Conservation (phyloP, 2,888 invertebrate species). For the Trichogramma evanescens region DNA sequence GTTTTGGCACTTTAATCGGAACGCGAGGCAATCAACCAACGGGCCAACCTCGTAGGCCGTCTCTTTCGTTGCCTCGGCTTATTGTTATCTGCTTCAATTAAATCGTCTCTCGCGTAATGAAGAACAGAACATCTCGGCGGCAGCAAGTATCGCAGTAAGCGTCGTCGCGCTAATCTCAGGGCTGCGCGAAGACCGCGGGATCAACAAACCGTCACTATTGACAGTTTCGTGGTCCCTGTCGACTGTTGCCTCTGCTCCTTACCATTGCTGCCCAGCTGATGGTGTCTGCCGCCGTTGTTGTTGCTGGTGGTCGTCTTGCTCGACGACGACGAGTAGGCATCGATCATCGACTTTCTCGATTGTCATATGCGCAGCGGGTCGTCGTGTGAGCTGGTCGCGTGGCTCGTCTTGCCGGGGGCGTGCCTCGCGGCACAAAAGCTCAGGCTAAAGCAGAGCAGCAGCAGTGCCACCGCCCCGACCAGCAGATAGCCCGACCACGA, state of each 20-base stretch:
- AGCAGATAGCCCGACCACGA: constrained; percentile 56
- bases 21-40: no score
- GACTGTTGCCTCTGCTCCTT: constrained; percentile 18
- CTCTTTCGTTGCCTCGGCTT: no score
- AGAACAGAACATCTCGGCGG: no score
- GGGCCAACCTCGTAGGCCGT: no score
- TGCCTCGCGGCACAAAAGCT: constrained; percentile 55
- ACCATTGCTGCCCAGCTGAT: no score
- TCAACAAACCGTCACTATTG: constrained; percentile 43
- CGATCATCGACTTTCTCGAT: constrained; percentile 40
- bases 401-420: constrained; percentile 46
- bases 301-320: not conserved
- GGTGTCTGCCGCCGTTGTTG: not conserved
- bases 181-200: constrained; percentile 12
- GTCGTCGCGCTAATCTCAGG: not conserved
- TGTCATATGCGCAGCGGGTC: constrained; percentile 43
- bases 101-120: no score
- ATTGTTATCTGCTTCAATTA: no score
- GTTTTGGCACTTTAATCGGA: no score
- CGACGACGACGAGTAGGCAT: constrained; percentile 37
- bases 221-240: constrained; percentile 37
- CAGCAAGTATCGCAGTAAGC: not conserved
- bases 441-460: constrained; percentile 52
- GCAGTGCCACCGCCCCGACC: constrained; percentile 49
- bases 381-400: constrained; percentile 25